phyloP scores from a whole-genome alignment of 2,797 vertebrate species.

The Propithecus perrieri region DNA sequence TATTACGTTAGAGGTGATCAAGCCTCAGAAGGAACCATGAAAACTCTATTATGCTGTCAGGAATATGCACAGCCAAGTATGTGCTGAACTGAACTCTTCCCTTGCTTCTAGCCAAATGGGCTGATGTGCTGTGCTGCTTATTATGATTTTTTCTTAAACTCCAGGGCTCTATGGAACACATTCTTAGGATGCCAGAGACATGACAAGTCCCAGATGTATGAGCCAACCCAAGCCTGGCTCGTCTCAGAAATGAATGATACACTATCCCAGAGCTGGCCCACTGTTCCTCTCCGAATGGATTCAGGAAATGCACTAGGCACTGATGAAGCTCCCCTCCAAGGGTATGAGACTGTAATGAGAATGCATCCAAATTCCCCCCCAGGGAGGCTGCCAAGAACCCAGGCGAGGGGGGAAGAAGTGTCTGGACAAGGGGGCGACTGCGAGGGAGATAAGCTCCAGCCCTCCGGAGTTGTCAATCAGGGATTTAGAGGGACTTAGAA shows the following conservation, averaged over 20 bases:
- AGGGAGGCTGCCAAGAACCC: neutral
- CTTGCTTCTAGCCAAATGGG: slow-evolving; percentile 13
- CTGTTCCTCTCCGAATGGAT: neutral
- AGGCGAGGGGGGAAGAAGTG: neutral
- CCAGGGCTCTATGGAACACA: slow-evolving; percentile 15
- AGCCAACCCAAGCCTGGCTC: slow-evolving; percentile 40
- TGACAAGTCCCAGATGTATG: slow-evolving; percentile 1
- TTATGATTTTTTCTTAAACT: neutral
- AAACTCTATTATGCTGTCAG: neutral
- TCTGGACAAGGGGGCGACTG: neutral
- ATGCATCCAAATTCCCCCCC: neutral
- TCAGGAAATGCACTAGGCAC: neutral
- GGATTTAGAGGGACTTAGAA: slow-evolving; percentile 4
- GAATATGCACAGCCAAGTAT: neutral
- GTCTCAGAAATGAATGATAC: neutral
- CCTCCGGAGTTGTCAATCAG: neutral
- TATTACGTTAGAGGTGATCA: slow-evolving; percentile 34
- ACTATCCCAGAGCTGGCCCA: neutral
- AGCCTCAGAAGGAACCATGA: slow-evolving; percentile 21
- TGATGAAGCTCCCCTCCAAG: neutral
- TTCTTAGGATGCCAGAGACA: slow-evolving; percentile 50
- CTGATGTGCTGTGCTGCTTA: neutral
- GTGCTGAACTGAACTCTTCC: neutral
- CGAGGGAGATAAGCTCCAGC: neutral
- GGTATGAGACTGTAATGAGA: neutral